Evolutionary conservation across 2,888 invertebrate genomes (phyloP).

Genomic region (Andrena praecox): DNA sequence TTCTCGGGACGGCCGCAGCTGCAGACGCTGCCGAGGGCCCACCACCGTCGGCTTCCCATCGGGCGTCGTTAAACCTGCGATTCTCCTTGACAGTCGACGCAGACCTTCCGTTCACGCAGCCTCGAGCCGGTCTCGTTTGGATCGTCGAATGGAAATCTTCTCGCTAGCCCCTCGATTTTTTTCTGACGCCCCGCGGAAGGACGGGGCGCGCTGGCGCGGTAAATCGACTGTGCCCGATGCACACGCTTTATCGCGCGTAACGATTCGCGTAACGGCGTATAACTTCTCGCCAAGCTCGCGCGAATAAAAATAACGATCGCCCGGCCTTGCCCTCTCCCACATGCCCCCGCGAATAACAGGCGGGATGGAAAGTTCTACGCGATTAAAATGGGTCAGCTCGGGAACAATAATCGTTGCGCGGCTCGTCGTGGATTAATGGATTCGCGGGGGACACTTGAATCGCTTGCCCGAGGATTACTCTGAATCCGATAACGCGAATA

Average conservation of each 20-base stretch:
- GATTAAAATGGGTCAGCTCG: constrained; percentile 19
- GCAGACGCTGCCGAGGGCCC: constrained; percentile 1
- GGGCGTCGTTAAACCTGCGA: not conserved
- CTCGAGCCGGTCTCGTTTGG: not conserved
- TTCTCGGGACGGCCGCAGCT: constrained; percentile 25
- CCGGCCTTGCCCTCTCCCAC: not conserved
- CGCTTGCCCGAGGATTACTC: not conserved
- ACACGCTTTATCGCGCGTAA: constrained; percentile 31
- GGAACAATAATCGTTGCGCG: constrained; percentile 2
- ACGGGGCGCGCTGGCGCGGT: constrained; percentile 24
- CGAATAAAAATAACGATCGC: constrained; percentile 36
- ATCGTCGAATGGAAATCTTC: not conserved
- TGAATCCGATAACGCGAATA: not conserved
- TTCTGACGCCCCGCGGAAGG: not conserved
- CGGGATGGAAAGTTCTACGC: not conserved
- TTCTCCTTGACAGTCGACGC: not conserved
- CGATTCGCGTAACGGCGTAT: constrained; percentile 17
- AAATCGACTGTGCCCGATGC: constrained; percentile 38
- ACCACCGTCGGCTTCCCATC: constrained; percentile 43
- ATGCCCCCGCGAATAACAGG: not conserved
- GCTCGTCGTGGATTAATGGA: constrained; percentile 29
- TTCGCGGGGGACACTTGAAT: not conserved
- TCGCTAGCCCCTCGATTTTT: not conserved
- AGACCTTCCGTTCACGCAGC: not conserved
- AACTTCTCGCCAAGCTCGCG: constrained; percentile 13